Conservation (phyloP, 2,888 invertebrate genomes). For the Macrosiphum euphorbiae region DNA sequence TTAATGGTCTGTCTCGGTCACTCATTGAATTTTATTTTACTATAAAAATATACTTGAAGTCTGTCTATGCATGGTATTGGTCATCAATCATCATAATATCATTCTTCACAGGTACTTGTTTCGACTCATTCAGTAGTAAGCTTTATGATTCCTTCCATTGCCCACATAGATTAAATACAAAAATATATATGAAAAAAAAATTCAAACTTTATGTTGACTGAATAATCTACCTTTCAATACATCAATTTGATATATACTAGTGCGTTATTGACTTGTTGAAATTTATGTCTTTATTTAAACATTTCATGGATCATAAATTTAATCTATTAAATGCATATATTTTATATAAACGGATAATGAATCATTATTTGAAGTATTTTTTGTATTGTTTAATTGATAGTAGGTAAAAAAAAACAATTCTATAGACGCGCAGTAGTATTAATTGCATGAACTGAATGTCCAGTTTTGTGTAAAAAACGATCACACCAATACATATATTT, state of each 20-base stretch:
- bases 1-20: neutral
- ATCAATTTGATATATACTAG: neutral
- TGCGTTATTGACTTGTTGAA: neutral
- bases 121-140: slow-evolving; percentile 3
- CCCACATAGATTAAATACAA: neutral
- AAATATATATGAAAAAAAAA: neutral
- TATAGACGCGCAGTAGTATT: neutral
- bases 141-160: neutral
- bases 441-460: neutral
- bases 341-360: neutral
- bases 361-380: neutral
- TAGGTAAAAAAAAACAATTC: neutral
- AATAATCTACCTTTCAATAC: neutral
- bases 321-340: neutral
- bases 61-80: neutral
- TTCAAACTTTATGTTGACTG: neutral
- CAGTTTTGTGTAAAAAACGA: neutral
- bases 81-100: neutral
- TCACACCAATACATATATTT: neutral
- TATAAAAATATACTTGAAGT: neutral
- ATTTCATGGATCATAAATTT: neutral
- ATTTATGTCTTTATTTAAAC: neutral
- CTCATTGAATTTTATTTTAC: neutral
- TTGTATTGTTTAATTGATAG: neutral
- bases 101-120: neutral